phyloP scores from a whole-genome alignment of 2,888 invertebrate genomes.

The Pammene fasciana region DNA sequence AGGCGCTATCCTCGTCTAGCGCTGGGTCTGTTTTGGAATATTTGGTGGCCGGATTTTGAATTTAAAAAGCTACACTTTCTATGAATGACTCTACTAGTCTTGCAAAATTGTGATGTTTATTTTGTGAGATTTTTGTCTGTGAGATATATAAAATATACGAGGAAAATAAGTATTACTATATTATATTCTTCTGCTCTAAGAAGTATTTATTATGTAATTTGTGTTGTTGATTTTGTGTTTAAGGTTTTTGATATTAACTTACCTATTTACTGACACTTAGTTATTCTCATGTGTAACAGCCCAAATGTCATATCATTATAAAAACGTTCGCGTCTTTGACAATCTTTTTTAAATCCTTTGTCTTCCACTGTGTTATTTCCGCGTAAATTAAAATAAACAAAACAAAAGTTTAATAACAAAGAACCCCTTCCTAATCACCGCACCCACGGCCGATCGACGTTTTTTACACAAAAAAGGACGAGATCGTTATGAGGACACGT shows the following conservation, averaged over 20 bases:
- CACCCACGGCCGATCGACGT: constrained; percentile 51
- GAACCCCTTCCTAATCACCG: constrained; percentile 54
- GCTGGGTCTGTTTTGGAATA: constrained; percentile 48
- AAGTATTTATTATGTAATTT: no score
- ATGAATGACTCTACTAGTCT: background rate
- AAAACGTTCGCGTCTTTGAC: background rate
- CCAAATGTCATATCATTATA: no score
- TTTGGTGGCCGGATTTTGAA: constrained; percentile 30
- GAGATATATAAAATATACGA: no score
- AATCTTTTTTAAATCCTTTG: constrained; percentile 15
- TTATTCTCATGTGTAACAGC: no score
- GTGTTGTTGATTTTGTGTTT: no score
- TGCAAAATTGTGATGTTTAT: background rate
- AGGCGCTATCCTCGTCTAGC: constrained; percentile 63
- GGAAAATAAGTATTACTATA: no score
- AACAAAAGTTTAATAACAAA: constrained; percentile 42
- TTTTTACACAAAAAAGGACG: constrained; percentile 51
- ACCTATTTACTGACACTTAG: background rate
- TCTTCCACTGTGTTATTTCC: constrained; percentile 11
- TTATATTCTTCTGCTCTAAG: no score
- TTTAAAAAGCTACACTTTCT: constrained; percentile 14
- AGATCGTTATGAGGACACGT: constrained; percentile 60
- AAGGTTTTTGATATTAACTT: background rate
- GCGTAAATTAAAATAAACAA: constrained; percentile 41
- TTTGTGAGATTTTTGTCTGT: background rate